Evolutionary conservation across 35 echinoderm and acorn worm species (phyloP).

Genomic region (Stichopus chloronotus): DNA sequence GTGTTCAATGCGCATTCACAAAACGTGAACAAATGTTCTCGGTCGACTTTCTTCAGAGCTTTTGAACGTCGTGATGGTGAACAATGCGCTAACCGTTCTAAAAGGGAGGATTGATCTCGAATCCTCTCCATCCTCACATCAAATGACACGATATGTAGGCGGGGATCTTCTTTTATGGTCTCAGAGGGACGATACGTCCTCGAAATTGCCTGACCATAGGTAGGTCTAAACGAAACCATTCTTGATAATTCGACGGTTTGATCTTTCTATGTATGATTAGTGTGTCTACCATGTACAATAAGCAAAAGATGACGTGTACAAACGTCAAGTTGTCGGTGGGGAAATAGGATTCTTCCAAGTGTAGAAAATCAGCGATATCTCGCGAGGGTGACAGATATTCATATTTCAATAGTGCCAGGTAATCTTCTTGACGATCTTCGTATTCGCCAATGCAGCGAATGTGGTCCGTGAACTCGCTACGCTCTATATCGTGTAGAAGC

Average conservation of each 20-base stretch:
- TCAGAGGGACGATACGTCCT: not conserved
- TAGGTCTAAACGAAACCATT: not conserved
- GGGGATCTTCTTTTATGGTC: not conserved
- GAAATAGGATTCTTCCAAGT: not conserved
- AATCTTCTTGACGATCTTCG: too few relatives aligned
- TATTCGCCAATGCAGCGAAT: too few relatives aligned
- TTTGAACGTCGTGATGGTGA: too few relatives aligned
- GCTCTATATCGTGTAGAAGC: too few relatives aligned
- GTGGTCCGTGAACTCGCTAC: too few relatives aligned
- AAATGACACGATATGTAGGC: not conserved
- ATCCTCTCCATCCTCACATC: conserved; percentile 6
- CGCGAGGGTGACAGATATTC: not conserved
- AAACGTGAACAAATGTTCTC: not conserved
- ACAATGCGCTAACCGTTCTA: not conserved
- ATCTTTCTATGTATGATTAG: not conserved
- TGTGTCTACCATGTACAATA: not conserved
- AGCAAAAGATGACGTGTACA: not conserved
- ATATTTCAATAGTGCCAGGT: not conserved
- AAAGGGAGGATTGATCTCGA: conserved; percentile 8
- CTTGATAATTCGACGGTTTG: not conserved
- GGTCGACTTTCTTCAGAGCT: not conserved
- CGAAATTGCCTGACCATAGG: not conserved
- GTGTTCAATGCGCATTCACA: too few relatives aligned
- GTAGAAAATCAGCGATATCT: not conserved
- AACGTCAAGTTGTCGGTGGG: not conserved